phyloP scores from a whole-genome alignment of 2,888 invertebrate species.

The Lasioglossum malachurum region DNA sequence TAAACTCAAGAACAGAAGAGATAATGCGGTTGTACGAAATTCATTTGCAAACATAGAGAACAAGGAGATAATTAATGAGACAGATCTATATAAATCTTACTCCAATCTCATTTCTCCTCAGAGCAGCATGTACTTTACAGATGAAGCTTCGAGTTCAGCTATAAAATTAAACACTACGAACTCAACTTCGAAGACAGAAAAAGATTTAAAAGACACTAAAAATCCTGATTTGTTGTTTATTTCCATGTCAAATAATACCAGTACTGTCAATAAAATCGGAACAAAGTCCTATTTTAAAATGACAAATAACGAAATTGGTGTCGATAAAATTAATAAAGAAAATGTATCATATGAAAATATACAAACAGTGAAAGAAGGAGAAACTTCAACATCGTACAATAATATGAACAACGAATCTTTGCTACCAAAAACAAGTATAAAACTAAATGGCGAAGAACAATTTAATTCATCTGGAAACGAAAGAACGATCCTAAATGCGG shows the following conservation, averaged over 20 bases:
- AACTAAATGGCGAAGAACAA: neutral
- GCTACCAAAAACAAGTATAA: neutral
- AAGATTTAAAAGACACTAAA: neutral
- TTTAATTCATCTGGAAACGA: neutral
- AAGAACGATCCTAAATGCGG: neutral
- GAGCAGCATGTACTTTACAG: slow-evolving; percentile 71
- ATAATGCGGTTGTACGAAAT: neutral
- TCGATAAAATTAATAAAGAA: neutral
- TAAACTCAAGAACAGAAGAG: neutral
- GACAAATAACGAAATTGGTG: neutral
- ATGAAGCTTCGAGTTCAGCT: slow-evolving; percentile 58
- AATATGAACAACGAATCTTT: neutral
- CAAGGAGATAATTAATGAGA: neutral
- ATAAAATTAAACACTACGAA: slow-evolving; percentile 31
- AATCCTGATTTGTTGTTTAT: neutral
- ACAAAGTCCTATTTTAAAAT: neutral
- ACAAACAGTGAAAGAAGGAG: neutral
- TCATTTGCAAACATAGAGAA: slow-evolving; percentile 2
- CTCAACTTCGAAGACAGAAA: neutral
- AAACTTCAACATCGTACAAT: neutral
- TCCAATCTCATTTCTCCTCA: slow-evolving; percentile 57
- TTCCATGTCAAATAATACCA: neutral
- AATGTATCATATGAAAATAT: neutral
- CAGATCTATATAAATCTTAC: slow-evolving; percentile 40
- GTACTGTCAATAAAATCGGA: neutral